Evolutionary conservation across 2,113 vertebrate species (phyloP).

Genomic region (Limnothrissa miodon): DNA sequence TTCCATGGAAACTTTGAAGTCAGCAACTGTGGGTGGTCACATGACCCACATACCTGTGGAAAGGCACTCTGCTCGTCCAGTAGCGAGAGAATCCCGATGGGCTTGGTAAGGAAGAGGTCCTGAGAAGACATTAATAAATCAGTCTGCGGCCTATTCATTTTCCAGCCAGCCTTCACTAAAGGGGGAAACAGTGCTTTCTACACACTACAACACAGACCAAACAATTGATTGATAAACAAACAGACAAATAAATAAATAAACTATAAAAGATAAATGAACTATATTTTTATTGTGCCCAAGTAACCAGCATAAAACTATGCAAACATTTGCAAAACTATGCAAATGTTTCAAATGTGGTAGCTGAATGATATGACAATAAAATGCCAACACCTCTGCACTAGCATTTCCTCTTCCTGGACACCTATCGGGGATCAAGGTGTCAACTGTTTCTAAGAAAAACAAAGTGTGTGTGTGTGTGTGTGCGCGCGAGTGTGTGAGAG

Average conservation of each 20-base stretch:
- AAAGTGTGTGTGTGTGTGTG: neutral
- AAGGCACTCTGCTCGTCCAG: slow-evolving; percentile 78
- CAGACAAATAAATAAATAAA: no score
- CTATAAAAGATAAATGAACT: no score
- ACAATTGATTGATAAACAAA: no score
- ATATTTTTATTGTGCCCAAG: neutral
- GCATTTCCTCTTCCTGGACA: slow-evolving; percentile 35
- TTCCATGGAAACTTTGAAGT: neutral
- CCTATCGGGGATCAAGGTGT: slow-evolving; percentile 27
- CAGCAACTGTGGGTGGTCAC: slow-evolving; percentile 19
- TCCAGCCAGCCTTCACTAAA: neutral
- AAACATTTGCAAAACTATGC: no score
- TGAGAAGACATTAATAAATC: slow-evolving; percentile 39
- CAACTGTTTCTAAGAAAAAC: no score
- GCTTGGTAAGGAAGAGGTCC: slow-evolving; percentile 73
- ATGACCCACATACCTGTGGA: slow-evolving; percentile 64
- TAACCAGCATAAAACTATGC: neutral
- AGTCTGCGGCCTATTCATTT: neutral
- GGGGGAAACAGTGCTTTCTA: neutral
- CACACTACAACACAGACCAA: neutral
- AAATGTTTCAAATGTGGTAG: neutral
- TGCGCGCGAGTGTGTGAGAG: neutral
- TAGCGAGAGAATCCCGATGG: slow-evolving; percentile 71
- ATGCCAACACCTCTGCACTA: neutral
- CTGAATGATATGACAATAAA: neutral